Evolutionary conservation across 2,888 invertebrate species (phyloP).

Genomic region (Bellardia bayeri): DNA sequence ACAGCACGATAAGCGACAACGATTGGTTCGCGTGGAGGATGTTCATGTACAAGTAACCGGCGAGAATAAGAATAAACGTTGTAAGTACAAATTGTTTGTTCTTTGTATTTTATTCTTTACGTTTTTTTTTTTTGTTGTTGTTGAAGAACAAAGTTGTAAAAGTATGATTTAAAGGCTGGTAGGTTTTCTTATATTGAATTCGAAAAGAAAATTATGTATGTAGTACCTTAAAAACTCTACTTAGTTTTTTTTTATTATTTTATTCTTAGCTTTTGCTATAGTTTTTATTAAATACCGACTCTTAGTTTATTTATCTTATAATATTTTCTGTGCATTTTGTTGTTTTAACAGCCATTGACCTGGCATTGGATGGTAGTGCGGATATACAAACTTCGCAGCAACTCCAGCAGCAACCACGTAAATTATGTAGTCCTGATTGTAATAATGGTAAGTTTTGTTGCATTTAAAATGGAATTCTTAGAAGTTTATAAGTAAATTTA

Average conservation of each 20-base stretch:
- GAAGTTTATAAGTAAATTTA: too few species aligned
- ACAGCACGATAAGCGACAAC: conserved; percentile 62
- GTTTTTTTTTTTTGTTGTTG: conserved; percentile 12
- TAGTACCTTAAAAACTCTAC: conserved; percentile 23
- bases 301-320: neutral
- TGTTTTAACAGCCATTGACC: conserved; percentile 75
- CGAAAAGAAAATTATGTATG: neutral
- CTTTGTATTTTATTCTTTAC: conserved; percentile 2
- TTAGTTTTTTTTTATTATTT: neutral
- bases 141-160: conserved; percentile 34
- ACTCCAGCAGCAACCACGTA: conserved; percentile 73
- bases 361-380: conserved; percentile 70
- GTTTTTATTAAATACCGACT: neutral
- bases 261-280: neutral
- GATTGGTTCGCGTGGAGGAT: conserved; percentile 78
- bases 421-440: conserved; percentile 81
- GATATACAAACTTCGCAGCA: conserved; percentile 53
- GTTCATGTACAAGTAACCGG: conserved; percentile 77
- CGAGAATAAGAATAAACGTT: conserved; percentile 72
- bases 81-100: conserved; percentile 62
- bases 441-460: conserved; percentile 79
- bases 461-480: too few species aligned
- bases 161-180: neutral
- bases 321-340: conserved; percentile 28
- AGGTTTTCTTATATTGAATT: too few species aligned